Conservation (phyloP, 2,797 vertebrate genomes). For the Coccyzus lansbergi region DNA sequence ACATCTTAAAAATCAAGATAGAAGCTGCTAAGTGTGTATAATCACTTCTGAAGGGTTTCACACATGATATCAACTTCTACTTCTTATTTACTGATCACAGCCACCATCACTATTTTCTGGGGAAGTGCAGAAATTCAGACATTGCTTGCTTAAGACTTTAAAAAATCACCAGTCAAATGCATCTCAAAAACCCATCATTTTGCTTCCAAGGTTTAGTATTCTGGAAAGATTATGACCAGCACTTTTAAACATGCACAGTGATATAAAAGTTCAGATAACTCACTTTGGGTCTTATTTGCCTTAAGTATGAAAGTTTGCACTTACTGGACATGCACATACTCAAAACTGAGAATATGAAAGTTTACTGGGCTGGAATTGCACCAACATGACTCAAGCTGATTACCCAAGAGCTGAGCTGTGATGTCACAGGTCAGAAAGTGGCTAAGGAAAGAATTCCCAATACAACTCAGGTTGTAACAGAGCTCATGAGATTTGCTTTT, state of each 20-base stretch:
- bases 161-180: not conserved
- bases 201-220: not conserved
- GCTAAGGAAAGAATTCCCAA: not conserved
- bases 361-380: not conserved
- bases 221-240: not conserved
- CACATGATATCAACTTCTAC: not conserved
- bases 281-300: not conserved
- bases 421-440: not conserved
- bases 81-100: not conserved
- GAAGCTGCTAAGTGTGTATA: slow-evolving; percentile 1
- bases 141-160: not conserved
- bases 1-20: slow-evolving; percentile 38
- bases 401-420: not conserved
- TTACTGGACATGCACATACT: not conserved
- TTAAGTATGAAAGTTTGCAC: not conserved
- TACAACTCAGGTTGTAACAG: not conserved
- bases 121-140: not conserved
- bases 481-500: not conserved
- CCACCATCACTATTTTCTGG: not conserved
- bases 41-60: slow-evolving; percentile 25
- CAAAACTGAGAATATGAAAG: not conserved
- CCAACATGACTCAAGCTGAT: fast-evolving
- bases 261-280: not conserved
- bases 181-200: not conserved
- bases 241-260: not conserved